Conservation (phyloP, 2,888 invertebrate species). For the Willowsia nigromaculata region DNA sequence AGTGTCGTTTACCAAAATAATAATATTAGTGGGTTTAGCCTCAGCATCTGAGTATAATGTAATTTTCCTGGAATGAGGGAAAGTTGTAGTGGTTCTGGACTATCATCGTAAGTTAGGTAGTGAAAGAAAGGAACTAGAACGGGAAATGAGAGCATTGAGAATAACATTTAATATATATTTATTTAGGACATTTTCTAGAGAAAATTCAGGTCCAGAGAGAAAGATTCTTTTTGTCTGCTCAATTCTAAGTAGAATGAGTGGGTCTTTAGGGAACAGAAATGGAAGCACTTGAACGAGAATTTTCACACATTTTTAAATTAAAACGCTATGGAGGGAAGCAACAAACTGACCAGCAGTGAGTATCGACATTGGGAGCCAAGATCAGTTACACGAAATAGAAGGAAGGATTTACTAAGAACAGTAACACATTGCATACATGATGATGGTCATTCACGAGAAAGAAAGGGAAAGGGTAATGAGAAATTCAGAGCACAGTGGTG, state of each 20-base stretch:
- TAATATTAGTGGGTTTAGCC: background rate
- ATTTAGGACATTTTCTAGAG: background rate
- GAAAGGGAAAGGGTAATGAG: no score
- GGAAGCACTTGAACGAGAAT: background rate
- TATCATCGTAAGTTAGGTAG: background rate
- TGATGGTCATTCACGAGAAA: no score
- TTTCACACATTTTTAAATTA: background rate
- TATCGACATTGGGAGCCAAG: background rate
- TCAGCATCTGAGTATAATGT: background rate
- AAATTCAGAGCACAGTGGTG: no score
- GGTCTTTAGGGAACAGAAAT: background rate
- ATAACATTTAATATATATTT: background rate
- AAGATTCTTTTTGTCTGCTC: background rate
- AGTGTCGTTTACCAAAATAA: background rate
- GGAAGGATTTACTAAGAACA: background rate
- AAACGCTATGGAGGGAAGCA: background rate
- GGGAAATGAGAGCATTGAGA: conserved; percentile 9
- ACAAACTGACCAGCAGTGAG: background rate
- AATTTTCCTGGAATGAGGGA: background rate
- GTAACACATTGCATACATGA: background rate
- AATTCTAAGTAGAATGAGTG: background rate
- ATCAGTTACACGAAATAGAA: background rate
- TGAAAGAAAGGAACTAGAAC: background rate
- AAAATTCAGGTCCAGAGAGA: background rate
- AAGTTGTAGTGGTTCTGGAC: background rate